Conservation (phyloP, 2,888 invertebrate genomes). For the Peribatodes rhomboidaria region DNA sequence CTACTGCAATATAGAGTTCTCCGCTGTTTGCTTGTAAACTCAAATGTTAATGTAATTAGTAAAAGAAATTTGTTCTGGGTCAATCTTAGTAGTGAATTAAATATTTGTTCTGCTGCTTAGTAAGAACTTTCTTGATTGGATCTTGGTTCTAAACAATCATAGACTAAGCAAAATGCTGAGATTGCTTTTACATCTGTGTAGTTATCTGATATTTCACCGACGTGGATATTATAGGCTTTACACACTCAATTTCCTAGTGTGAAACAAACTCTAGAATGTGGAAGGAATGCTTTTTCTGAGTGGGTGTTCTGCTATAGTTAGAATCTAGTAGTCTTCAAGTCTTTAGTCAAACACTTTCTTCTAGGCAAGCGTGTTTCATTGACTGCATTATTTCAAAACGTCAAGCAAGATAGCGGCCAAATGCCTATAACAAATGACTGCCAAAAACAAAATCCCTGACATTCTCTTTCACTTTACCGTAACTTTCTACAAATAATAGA, state of each 20-base stretch:
- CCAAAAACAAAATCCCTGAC: slow-evolving; percentile 6
- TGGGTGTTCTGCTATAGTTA: too few species aligned
- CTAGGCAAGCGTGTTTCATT: too few species aligned
- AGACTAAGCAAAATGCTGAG: neutral
- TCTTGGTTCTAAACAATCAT: slow-evolving; percentile 27
- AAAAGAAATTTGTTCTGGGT: slow-evolving; percentile 54
- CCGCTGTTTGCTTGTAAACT: slow-evolving; percentile 63
- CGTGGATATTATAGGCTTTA: too few species aligned
- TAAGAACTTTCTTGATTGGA: slow-evolving; percentile 36
- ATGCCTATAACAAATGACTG: too few species aligned
- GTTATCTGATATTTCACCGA: too few species aligned
- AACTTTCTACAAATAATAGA: slow-evolving; percentile 19
- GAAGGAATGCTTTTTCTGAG: too few species aligned
- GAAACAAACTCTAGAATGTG: too few species aligned
- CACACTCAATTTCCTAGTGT: too few species aligned
- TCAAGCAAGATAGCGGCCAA: too few species aligned
- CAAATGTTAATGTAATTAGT: slow-evolving; percentile 78
- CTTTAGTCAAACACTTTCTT: too few species aligned
- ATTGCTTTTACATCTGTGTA: neutral
- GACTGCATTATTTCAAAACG: too few species aligned
- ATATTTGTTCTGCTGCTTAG: slow-evolving; percentile 42
- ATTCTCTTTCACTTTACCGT: slow-evolving; percentile 9
- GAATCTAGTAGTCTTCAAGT: too few species aligned
- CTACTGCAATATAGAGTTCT: slow-evolving; percentile 12
- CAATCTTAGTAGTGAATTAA: slow-evolving; percentile 45